These are phyloP conservation scores for Plecotus auritus DNA, from an alignment of 2,113 vertebrate genomes.

Conservation along the genomic window DNA sequence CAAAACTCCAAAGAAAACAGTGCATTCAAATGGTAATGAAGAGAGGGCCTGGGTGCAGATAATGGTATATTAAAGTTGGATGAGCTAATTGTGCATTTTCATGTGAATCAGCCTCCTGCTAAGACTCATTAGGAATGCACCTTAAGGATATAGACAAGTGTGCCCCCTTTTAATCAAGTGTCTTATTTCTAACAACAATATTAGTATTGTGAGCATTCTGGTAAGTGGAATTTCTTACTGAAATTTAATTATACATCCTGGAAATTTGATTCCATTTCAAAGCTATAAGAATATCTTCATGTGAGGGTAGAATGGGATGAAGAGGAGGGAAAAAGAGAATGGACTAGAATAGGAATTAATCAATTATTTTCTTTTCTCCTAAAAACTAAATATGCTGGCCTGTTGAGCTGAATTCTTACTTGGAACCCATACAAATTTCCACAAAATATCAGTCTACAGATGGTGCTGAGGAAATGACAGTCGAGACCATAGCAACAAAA, in stretches of 20 bases:
- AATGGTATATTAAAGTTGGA: constrained; percentile 69
- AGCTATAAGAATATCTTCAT: constrained; percentile 36
- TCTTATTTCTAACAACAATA: constrained; percentile 74
- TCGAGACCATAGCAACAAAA: neutral
- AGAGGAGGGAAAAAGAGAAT: neutral
- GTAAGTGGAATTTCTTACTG: constrained; percentile 68
- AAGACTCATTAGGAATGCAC: constrained; percentile 80
- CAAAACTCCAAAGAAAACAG: constrained; percentile 63
- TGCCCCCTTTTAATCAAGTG: constrained; percentile 76
- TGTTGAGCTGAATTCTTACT: neutral
- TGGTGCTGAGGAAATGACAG: neutral
- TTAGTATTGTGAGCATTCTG: constrained; percentile 70
- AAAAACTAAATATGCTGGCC: constrained; percentile 21
- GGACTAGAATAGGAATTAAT: constrained; percentile 49
- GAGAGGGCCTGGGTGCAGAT: constrained; percentile 69
- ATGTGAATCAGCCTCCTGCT: constrained; percentile 78
- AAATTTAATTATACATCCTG: constrained; percentile 62
- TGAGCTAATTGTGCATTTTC: constrained; percentile 78
- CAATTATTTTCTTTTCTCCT: constrained; percentile 56
- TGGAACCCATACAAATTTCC: constrained; percentile 32
- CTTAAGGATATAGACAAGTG: constrained; percentile 80
- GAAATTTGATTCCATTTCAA: constrained; percentile 65
- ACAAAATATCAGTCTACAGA: constrained; percentile 44
- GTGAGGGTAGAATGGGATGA: neutral
- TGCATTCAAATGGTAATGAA: constrained; percentile 74